Evolutionary conservation across 2,888 invertebrate genomes (phyloP).

Genomic region (Lasioglossum malachurum): DNA sequence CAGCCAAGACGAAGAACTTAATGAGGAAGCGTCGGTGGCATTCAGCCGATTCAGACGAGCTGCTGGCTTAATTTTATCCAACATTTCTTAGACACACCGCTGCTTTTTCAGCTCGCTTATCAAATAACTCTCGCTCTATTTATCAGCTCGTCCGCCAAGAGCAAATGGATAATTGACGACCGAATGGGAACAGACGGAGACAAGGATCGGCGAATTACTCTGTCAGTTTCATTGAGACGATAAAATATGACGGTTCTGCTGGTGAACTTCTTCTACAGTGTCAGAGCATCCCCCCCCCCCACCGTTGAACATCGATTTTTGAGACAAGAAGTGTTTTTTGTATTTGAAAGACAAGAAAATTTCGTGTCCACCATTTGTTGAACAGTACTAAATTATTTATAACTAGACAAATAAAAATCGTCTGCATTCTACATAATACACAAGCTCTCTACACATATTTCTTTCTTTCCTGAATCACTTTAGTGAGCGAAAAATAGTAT

Average conservation of each 20-base stretch:
- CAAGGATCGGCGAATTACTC: neutral
- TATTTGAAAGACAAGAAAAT: neutral
- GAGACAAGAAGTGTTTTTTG: neutral
- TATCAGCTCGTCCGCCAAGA: slow-evolving; percentile 11
- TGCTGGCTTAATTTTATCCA: slow-evolving; percentile 55
- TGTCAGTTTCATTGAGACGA: neutral
- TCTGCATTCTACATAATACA: too few species aligned
- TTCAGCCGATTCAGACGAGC: slow-evolving; percentile 56
- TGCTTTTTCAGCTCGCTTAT: neutral
- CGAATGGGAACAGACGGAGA: neutral
- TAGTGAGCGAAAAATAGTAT: neutral
- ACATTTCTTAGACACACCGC: slow-evolving; percentile 39
- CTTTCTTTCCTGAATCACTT: neutral
- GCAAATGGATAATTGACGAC: neutral
- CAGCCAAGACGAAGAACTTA: slow-evolving; percentile 57
- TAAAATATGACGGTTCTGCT: neutral
- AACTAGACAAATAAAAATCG: neutral
- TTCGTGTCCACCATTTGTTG: too few species aligned
- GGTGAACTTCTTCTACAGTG: neutral
- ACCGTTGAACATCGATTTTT: neutral
- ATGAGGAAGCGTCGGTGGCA: slow-evolving; percentile 58
- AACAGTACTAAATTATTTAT: neutral
- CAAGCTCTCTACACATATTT: too few species aligned
- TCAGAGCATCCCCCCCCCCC: neutral
- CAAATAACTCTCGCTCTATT: slow-evolving; percentile 40